Percentiles rank a stretch among this genome's conserved stretches.
Evolutionary conservation across 1,140 invertebrate species (phyloP).

Genomic region (Dufourea novaeangliae): DNA sequence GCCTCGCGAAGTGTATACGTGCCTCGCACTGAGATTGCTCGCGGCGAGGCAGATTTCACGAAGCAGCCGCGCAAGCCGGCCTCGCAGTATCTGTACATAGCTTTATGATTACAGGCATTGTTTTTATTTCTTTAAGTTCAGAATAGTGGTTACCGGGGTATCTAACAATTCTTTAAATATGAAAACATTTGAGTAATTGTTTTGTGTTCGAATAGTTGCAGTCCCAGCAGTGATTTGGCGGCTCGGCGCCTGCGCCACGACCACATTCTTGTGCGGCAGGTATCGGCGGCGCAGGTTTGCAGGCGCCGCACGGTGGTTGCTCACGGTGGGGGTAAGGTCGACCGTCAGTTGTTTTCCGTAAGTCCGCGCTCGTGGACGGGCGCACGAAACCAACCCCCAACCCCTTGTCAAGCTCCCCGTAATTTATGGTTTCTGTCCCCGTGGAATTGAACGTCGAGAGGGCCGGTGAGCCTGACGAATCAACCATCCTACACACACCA

Average conservation of each 20-base stretch:
- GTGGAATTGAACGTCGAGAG: constrained; percentile 44
- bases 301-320: constrained; percentile 66
- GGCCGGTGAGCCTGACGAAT: constrained; percentile 33
- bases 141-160: too few species aligned
- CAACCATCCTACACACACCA: constrained; percentile 12
- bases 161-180: too few species aligned
- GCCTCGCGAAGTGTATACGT: too few species aligned
- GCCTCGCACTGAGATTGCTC: too few species aligned
- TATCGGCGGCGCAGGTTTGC: constrained; percentile 68
- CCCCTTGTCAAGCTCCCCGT: constrained; percentile 50
- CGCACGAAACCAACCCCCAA: constrained; percentile 72
- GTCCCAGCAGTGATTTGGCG: background rate
- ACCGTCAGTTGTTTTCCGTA: constrained; percentile 79
- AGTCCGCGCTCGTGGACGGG: constrained; percentile 80
- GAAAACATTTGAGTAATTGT: background rate
- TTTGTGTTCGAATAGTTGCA: background rate
- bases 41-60: too few species aligned
- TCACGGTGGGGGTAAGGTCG: constrained; percentile 67
- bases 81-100: too few species aligned
- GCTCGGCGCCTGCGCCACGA: constrained; percentile 59
- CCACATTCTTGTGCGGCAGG: constrained; percentile 48
- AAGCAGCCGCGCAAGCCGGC: too few species aligned
- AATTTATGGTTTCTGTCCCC: constrained; percentile 56
- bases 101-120: too few species aligned
- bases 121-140: too few species aligned